Conservation (phyloP, 2,113 vertebrate species). For the Megaceryle maxima region DNA sequence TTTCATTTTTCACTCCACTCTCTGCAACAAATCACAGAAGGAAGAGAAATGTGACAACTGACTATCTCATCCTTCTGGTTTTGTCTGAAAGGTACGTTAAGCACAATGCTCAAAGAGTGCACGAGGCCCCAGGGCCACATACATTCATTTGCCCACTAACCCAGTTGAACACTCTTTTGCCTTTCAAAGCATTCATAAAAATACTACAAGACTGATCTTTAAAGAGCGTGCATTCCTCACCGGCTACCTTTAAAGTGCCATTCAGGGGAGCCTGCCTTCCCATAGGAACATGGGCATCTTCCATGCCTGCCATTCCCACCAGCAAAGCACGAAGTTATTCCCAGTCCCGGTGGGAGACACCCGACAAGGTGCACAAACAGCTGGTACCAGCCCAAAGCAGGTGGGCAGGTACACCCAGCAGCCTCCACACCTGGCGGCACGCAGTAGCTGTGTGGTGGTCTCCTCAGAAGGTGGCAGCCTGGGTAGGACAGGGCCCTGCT, state of each 20-base stretch:
- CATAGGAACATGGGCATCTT: background rate
- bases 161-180: background rate
- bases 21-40: background rate
- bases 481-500: too few species aligned
- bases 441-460: rapidly evolving
- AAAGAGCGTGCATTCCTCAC: background rate
- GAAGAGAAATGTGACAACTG: background rate
- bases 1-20: background rate
- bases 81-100: background rate
- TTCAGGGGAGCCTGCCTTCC: background rate
- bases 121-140: background rate
- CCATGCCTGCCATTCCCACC: rapidly evolving
- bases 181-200: constrained; percentile 33
- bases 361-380: background rate
- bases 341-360: background rate
- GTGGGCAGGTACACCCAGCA: background rate
- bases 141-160: background rate
- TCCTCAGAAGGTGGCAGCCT: background rate
- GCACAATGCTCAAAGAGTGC: background rate
- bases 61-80: background rate
- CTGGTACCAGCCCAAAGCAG: background rate
- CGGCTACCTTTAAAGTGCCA: background rate
- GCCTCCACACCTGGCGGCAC: background rate
- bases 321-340: background rate
- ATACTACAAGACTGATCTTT: background rate